Percentiles rank a stretch among this genome's conserved stretches.
phyloP scores from a whole-genome alignment of 2,797 vertebrate genomes.

The Crocidura indochinensis region DNA sequence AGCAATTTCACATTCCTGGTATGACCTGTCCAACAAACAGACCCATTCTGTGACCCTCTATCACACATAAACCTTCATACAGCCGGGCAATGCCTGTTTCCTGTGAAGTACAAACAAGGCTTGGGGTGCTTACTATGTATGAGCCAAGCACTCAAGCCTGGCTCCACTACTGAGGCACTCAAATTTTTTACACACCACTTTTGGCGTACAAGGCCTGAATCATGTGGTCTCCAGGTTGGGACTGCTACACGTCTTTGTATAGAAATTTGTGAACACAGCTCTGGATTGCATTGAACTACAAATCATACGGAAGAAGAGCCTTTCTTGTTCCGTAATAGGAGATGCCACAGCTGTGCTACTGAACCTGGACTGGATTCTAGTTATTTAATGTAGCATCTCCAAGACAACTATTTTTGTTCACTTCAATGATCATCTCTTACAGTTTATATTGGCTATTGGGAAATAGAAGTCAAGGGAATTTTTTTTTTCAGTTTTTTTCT shows the following conservation, averaged over 20 bases:
- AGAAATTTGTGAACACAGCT: neutral
- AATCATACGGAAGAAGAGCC: neutral
- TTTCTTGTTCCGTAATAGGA: neutral
- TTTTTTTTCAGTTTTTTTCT: neutral
- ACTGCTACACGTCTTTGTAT: neutral
- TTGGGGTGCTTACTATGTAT: neutral
- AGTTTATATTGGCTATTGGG: constrained; percentile 24
- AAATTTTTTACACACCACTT: neutral
- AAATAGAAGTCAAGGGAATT: neutral
- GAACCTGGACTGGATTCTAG: neutral
- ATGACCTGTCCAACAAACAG: neutral
- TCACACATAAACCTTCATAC: neutral
- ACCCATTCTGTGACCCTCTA: neutral
- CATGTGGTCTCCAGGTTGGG: no score
- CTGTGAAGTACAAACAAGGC: neutral
- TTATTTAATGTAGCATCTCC: neutral
- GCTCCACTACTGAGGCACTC: neutral
- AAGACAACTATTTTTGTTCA: neutral
- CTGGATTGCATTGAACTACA: neutral
- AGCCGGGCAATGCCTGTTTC: neutral
- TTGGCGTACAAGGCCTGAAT: neutral
- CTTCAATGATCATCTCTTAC: constrained; percentile 22
- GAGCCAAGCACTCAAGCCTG: neutral
- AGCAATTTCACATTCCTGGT: neutral
- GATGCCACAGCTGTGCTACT: no score